Evolutionary conservation across 2,888 invertebrate species (phyloP), one percentile per base, ranked within the genome.

Genomic region (Drosophila birchii): DNA sequence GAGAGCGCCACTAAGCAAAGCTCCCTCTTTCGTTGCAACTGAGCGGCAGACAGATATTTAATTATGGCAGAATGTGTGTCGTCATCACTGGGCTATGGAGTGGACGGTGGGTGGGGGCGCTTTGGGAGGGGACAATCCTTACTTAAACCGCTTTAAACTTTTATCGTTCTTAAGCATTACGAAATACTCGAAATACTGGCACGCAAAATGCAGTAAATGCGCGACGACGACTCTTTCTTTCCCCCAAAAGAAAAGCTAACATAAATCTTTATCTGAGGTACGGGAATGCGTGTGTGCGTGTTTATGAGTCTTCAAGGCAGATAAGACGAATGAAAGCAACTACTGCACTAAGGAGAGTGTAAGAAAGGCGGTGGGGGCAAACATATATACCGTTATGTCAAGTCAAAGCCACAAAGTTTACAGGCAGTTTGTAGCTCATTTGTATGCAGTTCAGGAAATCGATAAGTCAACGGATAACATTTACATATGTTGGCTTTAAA

Each of bases 181-280:
- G 49, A 67, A 76, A 51, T 67, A 70, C 59, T 59, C 29, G 49
- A 54, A 55, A 49, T 44, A 41, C 41, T 61, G 16, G 54, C 49
- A 49, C 41, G 59, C 44, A 38, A 45, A 68, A 58, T 61, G 71
- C 60, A 62, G 38, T 61, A 45, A 45, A 36, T 29, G 43, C 44
- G 11, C n/a, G 14, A 16, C n/a, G 14, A 16, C 53, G 53, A 11
- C 44, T 18, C 59, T 69, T 51, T 43, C 71, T 69, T 71, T 61
- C 29, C 51, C 36, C 36, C 51, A 12, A 64, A 66, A 64, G 38
- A 45, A 58, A 39, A 54, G 63, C 75, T 64, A 82, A 79, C 78
- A 76, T 81, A 78, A 79, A 87, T 85, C 85, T 85, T 81, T 87
- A 83, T 87, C 82, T 58, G 29, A 74, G 73, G 62, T 71, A 72